Evolutionary conservation across 2,888 invertebrate species (phyloP).

Genomic region (Eulithis testata): DNA sequence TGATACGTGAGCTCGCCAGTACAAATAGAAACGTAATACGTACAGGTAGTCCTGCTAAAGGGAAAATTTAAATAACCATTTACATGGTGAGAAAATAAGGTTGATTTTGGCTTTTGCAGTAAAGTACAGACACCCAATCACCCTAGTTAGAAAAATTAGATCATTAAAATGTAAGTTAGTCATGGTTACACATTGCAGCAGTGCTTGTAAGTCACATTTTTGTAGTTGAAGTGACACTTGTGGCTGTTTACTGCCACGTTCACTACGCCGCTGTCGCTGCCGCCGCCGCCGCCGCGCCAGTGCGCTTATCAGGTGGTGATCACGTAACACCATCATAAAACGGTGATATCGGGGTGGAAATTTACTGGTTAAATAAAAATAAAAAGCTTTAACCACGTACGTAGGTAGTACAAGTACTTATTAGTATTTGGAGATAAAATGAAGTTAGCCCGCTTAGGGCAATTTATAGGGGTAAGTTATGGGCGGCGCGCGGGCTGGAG

Average conservation of each 20-base stretch:
- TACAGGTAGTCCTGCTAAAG: conserved; percentile 25
- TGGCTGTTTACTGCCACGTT: conserved; percentile 50
- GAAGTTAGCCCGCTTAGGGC: conserved; percentile 83
- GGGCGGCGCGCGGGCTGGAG: conserved; percentile 80
- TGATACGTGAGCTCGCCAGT: conserved; percentile 70
- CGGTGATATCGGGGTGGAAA: conserved; percentile 69
- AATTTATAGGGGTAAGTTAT: conserved; percentile 85
- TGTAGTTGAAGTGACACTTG: conserved; percentile 48
- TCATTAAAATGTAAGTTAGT: conserved; percentile 51
- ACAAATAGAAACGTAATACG: conserved; percentile 59
- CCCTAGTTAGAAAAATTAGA: conserved; percentile 44
- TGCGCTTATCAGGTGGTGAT: conserved; percentile 67
- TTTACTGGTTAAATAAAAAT: conserved; percentile 68
- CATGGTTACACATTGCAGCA: conserved; percentile 53
- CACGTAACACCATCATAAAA: conserved; percentile 75
- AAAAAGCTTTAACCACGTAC: conserved; percentile 65
- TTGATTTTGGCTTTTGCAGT: conserved; percentile 36
- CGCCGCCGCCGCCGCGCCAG: conserved; percentile 8
- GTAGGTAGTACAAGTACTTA: conserved; percentile 77
- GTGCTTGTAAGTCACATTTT: conserved; percentile 59
- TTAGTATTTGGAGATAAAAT: conserved; percentile 84
- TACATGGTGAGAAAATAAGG: conserved; percentile 48
- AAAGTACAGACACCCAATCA: conserved; percentile 19
- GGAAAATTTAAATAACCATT: conserved; percentile 22
- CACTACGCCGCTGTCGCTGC: conserved; percentile 19